Evolutionary conservation across 2,797 vertebrate species (phyloP).

Genomic region (Orientallactaga sibirica): DNA sequence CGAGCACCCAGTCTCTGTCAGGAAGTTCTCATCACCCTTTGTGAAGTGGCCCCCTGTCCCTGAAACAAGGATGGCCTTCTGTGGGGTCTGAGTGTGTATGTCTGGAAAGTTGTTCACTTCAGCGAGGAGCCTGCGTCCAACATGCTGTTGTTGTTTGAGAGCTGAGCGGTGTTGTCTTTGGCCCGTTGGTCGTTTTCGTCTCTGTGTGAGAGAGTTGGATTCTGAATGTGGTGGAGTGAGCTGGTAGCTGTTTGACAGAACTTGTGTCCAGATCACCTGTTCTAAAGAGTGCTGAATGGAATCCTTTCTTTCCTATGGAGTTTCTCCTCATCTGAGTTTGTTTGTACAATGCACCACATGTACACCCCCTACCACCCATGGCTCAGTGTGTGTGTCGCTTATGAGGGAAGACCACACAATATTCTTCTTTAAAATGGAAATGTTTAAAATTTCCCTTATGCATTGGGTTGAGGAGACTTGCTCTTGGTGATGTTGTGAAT

Average conservation of each 20-base stretch:
- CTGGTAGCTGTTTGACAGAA: conserved; percentile 37
- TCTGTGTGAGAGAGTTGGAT: conserved; percentile 68
- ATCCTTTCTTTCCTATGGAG: conserved; percentile 53
- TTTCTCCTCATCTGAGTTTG: conserved; percentile 21
- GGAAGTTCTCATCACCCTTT: conserved; percentile 62
- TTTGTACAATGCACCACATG: not conserved
- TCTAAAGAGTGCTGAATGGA: conserved; percentile 43
- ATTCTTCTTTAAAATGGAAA: conserved; percentile 19
- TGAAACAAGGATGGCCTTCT: conserved; percentile 68
- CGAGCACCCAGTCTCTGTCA: rapidly evolving
- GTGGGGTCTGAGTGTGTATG: conserved; percentile 55
- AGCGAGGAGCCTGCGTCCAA: conserved; percentile 63
- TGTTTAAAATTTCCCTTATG: not conserved
- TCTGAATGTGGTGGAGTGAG: conserved; percentile 66
- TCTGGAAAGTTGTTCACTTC: conserved; percentile 72
- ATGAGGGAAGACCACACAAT: not conserved
- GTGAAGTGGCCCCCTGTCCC: conserved; percentile 60
- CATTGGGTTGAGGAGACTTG: not conserved
- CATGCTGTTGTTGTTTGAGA: conserved; percentile 63
- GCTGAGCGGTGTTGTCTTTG: conserved; percentile 78
- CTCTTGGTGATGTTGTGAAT: not conserved
- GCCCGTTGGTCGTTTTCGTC: conserved; percentile 65
- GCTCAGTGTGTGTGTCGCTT: not conserved
- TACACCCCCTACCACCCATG: not conserved
- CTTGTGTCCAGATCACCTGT: conserved; percentile 75